A percentile compares a stretch with the other conserved stretches of the same genome.
These are phyloP conservation scores for Blennius ocellaris DNA, from an alignment of 2,113 vertebrate genomes.

Conservation along the genomic window DNA sequence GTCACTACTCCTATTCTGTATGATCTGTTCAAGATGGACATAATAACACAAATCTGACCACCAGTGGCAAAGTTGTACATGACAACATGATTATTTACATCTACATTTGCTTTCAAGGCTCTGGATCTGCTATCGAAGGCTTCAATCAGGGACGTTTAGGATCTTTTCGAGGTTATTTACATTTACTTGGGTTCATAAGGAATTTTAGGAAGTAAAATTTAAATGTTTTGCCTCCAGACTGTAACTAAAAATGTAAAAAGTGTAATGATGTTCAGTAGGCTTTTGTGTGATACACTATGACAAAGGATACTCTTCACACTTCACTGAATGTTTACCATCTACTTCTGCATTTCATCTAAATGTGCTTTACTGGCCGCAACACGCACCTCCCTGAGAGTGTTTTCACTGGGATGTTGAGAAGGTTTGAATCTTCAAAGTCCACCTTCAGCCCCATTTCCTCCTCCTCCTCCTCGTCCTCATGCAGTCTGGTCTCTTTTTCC, in stretches of 20 bases:
- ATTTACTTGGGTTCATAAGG: not conserved
- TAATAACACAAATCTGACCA: constrained; percentile 65
- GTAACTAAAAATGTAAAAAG: not conserved
- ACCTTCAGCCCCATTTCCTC: constrained; percentile 84
- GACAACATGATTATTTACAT: not conserved
- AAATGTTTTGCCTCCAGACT: not conserved
- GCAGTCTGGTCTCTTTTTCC: constrained; percentile 89
- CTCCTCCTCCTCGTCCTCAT: constrained; percentile 70
- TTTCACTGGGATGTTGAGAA: constrained; percentile 89
- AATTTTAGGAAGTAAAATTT: not conserved
- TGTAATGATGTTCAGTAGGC: not conserved
- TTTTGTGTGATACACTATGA: not conserved
- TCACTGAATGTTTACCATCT: not conserved
- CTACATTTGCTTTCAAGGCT: not conserved
- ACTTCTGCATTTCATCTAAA: not conserved
- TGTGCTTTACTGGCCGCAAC: not conserved
- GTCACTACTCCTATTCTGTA: constrained; percentile 84
- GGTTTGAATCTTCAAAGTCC: constrained; percentile 83
- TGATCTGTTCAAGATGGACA: constrained; percentile 86
- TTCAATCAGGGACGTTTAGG: not conserved
- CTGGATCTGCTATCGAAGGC: not conserved
- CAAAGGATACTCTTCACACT: not conserved
- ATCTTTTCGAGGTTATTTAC: not conserved
- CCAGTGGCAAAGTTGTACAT: constrained; percentile 18
- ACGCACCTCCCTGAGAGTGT: constrained; percentile 89